phyloP scores from a whole-genome alignment of 2,888 invertebrate genomes.

The Campoplex nolae region DNA sequence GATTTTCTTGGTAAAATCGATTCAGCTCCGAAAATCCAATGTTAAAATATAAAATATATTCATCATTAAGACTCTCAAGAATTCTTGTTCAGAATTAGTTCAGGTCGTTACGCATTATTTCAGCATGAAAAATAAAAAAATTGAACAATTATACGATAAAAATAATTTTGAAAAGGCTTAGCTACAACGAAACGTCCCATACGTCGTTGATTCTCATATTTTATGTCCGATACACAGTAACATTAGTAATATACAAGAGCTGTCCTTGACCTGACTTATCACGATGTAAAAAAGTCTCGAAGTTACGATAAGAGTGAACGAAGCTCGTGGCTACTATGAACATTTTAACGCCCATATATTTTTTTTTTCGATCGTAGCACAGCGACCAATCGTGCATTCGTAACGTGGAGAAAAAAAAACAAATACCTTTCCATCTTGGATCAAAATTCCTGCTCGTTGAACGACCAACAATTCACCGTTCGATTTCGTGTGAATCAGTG shows the following conservation, averaged over 20 bases:
- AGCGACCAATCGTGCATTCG: constrained; percentile 1
- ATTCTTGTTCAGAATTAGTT: not conserved
- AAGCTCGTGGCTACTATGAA: constrained; percentile 11
- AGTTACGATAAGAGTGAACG: constrained; percentile 34
- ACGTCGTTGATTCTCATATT: not conserved
- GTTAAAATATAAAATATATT: too few species aligned
- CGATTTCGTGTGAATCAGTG: constrained; percentile 77
- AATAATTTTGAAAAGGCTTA: not conserved
- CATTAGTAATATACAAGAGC: not conserved
- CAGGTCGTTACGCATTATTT: not conserved
- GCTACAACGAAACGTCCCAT: not conserved
- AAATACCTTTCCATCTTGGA: constrained; percentile 79
- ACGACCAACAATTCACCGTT: constrained; percentile 75
- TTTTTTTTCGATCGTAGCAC: not conserved
- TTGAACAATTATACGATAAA: too few species aligned
- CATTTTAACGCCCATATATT: not conserved
- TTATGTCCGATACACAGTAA: constrained; percentile 8
- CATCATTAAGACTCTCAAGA: not conserved
- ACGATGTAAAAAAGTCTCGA: constrained; percentile 16
- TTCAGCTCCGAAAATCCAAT: too few species aligned
- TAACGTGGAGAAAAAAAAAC: not conserved
- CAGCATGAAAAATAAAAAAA: not conserved
- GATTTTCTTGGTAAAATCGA: too few species aligned
- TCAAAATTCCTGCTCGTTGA: constrained; percentile 75
- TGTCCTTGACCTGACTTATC: constrained; percentile 50